These are phyloP conservation scores for Copidosoma aretas DNA, from an alignment of 2,888 invertebrate genomes.

Conservation along the genomic window DNA sequence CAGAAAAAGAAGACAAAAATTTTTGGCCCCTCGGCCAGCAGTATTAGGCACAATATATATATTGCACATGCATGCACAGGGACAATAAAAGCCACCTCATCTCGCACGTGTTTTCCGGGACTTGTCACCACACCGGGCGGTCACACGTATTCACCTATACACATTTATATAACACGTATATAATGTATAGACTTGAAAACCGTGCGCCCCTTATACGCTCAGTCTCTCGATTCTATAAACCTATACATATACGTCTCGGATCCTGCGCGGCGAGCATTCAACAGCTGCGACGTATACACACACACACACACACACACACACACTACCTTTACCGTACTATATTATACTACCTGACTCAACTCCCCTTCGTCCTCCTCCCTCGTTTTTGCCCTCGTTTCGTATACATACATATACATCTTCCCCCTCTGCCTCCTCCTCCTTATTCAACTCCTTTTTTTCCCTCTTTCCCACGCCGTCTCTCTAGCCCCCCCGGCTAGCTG, in stretches of 20 bases:
- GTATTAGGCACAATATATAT: background rate
- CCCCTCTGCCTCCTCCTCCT: too few relatives aligned
- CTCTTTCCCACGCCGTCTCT: background rate
- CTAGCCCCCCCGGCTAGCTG: background rate
- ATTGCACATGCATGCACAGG: too few relatives aligned
- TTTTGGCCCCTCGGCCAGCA: slow-evolving; percentile 29
- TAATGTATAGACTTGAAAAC: too few relatives aligned
- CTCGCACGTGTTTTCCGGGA: slow-evolving; percentile 31
- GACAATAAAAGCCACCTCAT: background rate
- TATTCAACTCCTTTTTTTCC: background rate
- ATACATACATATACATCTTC: background rate
- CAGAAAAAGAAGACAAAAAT: background rate
- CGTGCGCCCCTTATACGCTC: background rate
- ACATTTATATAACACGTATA: too few relatives aligned
- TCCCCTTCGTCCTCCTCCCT: background rate
- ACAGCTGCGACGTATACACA: slow-evolving; percentile 28
- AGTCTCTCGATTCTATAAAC: background rate
- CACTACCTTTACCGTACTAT: background rate
- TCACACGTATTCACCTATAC: background rate
- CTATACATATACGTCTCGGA: slow-evolving; percentile 1
- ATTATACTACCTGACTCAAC: background rate
- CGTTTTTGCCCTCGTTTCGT: background rate
- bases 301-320: background rate
- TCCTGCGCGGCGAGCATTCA: slow-evolving; percentile 15
- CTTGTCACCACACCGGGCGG: slow-evolving; percentile 6